Evolutionary conservation across 2,113 vertebrate genomes (phyloP), one percentile per base, ranked within the genome.

Genomic region (Carollia perspicillata): DNA sequence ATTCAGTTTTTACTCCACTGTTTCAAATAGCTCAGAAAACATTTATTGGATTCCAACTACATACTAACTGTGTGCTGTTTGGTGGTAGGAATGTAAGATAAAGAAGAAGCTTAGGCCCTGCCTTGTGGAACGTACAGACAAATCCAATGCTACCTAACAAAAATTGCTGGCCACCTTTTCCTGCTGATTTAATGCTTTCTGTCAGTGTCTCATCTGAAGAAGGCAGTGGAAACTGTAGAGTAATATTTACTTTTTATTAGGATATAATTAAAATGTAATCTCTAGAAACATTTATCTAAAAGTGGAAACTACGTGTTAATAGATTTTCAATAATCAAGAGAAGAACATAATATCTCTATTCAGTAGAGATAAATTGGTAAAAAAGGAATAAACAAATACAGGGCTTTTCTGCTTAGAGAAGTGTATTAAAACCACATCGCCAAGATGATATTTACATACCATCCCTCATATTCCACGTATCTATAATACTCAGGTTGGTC

Each of bases 241-340:
- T 30, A 40, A 86, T 26, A 88, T 68, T 81, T 94, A 12, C 5
- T 89, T 88, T 90, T 78, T 58, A 74, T 65, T 95, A 78, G 10
- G 37, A 35, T 94, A 2, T 60, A 47, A 75, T 53, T 85, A 78
- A 80, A 87, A 68, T 84, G 4, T 78, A 74, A 83, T 63, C 40
- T 84, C 40, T 78, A 74, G 53, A 55, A 93, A 69, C 28, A n/a
- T 35, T 72, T 97, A 11, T 71, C 35, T 88, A 94, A 84, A 90
- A 77, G 33, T 80, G 10, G 51, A 81, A 84, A 37, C 11, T 30
- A 28, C 14, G 7, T 81, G 37, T 69, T 58, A 84, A 60, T 49
- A 55, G 37, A 69, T 72, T 63, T 93, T 94, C 28, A 79, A 47
- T 22, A 79, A 6, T 75, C 72, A 42, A 0, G 44, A 4, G 4